phyloP scores from a whole-genome alignment of 2,888 invertebrate genomes.

The Catocala nupta region DNA sequence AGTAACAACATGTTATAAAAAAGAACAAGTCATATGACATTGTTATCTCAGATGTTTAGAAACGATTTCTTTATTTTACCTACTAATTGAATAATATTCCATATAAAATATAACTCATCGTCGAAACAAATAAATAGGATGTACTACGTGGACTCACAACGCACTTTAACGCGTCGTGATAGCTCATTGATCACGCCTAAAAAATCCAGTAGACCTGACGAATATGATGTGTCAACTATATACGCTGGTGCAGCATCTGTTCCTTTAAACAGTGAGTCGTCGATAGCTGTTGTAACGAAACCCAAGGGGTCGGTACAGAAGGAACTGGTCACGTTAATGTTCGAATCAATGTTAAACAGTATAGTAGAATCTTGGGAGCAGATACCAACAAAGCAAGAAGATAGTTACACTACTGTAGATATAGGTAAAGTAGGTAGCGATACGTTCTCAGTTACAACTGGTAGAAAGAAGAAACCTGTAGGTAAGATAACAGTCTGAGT shows the following conservation, averaged over 20 bases:
- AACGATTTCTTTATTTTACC: too few species aligned
- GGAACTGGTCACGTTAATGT: slow-evolving; percentile 73
- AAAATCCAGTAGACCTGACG: slow-evolving; percentile 32
- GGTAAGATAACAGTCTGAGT: slow-evolving; percentile 13
- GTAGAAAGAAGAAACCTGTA: slow-evolving; percentile 64
- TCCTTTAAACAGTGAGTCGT: slow-evolving; percentile 59
- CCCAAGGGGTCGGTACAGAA: slow-evolving; percentile 67
- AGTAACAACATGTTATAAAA: too few species aligned
- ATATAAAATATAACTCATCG: background rate
- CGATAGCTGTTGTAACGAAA: slow-evolving; percentile 44
- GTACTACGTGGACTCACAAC: slow-evolving; percentile 76
- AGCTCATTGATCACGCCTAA: slow-evolving; percentile 68
- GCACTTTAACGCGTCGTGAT: slow-evolving; percentile 74
- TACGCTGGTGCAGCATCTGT: slow-evolving; percentile 54
- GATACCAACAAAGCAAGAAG: slow-evolving; percentile 61
- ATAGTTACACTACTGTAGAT: slow-evolving; percentile 47
- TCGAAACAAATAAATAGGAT: slow-evolving; percentile 46
- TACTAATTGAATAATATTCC: background rate
- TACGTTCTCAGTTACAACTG: slow-evolving; percentile 47
- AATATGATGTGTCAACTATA: slow-evolving; percentile 52
- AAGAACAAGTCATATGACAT: too few species aligned
- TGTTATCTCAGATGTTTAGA: too few species aligned
- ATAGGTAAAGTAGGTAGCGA: slow-evolving; percentile 65
- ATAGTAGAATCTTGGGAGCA: slow-evolving; percentile 77
- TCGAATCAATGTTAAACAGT: slow-evolving; percentile 75